Evolutionary conservation across 2,113 vertebrate species (phyloP).

Genomic region (Natator depressus): DNA sequence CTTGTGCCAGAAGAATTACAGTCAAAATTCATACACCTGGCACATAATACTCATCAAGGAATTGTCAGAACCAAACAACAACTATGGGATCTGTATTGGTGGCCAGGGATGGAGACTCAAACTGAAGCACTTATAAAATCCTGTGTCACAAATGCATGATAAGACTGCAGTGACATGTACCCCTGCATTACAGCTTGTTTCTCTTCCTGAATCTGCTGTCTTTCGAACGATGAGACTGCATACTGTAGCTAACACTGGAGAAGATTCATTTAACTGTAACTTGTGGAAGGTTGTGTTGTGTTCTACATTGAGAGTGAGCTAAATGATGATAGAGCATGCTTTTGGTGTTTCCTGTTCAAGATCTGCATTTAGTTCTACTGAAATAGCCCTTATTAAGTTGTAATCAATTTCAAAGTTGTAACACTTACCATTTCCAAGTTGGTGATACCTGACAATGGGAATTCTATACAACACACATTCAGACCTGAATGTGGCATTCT

Average conservation of each 20-base stretch:
- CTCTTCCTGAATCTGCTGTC: too few species aligned
- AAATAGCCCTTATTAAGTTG: not conserved
- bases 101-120: too few species aligned
- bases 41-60: too few species aligned
- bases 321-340: not conserved
- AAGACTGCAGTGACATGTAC: too few species aligned
- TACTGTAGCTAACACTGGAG: not conserved
- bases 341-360: not conserved
- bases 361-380: not conserved
- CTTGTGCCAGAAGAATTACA: too few species aligned
- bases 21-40: too few species aligned
- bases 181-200: too few species aligned
- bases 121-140: too few species aligned
- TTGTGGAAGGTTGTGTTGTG: not conserved
- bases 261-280: not conserved
- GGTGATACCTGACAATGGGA: not conserved
- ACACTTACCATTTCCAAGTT: not conserved
- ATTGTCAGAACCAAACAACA: too few species aligned
- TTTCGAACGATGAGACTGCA: not conserved
- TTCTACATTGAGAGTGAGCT: not conserved
- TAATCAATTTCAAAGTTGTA: not conserved
- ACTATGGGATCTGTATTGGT: too few species aligned
- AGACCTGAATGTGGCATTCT: not conserved
- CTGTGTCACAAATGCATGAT: too few species aligned
- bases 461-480: not conserved